Base-by-base conservation (phyloP, 2,797 vertebrate genomes). In the Periparus ater region DNA sequence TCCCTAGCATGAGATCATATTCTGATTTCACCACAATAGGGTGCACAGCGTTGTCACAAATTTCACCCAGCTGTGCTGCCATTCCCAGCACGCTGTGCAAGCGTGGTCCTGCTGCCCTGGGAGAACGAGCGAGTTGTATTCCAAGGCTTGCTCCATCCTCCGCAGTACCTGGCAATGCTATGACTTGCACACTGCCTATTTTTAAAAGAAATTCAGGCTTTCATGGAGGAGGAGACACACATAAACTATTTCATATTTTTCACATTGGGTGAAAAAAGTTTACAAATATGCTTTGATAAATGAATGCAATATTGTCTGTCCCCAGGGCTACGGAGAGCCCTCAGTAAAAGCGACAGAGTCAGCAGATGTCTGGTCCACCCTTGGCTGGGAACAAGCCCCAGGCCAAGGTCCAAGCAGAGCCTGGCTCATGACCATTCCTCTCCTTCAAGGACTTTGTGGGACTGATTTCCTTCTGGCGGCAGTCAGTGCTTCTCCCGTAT, bases 381-480 rank as follows among this genome's bases (percentile, higher is more conserved):
- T 85, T 88, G 72, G 55, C 65, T 66, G 74, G 71, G 78, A 87
- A 75, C 67, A 74, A 85, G 42, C 20, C 81, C 22, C 45, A 84
- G 81, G 87, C 74, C 70, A 92, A 87, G 81, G 91, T 89, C 91
- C 93, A 93, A 89, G 81, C 63, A 62, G 36, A 66, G 77, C n/a
- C 48, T 66, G 71, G 74, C 86, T 91, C 84, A 25, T 7, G 44
- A 85, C n/a, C 0, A 0, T 27, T 89, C 60, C 74, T 76, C 71
- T 82, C 78, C 55, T 63, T 85, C 84, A 89, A 93, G 89, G 89
- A 85, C 85, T 61, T 57, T 44, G 57, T 63, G 57, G 38, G 21
- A 71, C 72, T 38, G 50, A 57, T 40, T 80, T 77, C 55, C 50
- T 72, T 38, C 89, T 91, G 95, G 79, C 12, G 0, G 48, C 85